Base-by-base conservation (phyloP, 2,888 invertebrate genomes). In the Dynastes hyllus region DNA sequence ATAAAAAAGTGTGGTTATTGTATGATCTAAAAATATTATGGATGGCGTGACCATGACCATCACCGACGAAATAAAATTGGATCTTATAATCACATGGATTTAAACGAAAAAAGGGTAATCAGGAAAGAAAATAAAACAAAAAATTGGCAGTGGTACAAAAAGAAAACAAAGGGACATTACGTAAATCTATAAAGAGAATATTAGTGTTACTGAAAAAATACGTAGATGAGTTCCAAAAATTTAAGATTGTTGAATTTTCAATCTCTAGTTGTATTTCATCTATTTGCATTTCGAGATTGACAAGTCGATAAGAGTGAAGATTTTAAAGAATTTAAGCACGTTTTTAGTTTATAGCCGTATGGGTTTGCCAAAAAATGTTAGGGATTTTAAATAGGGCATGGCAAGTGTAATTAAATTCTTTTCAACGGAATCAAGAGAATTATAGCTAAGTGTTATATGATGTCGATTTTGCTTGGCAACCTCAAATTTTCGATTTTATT, bases 1-100 rank as follows among this genome's bases (percentile, higher is more conserved):
- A 37, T 5, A 6, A 5, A 45, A 45, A 11, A 11, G 0, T 2
- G 11, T 45, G 2, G 8, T 11, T 8, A 8, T 45, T 45, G 8
- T 45, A 45, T 45, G 11, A 2, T 45, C 45, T 45, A 45, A 8
- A 45, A 45, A 45, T 45, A 45, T 45, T 45, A 45, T 11, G 45
- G 45, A 45, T 45, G 45, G 11, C 32, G 29, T 63, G 63, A 63
- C 63, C 63, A 29, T 63, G 63, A 63, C 63, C 63, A 32, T 63
- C 32, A 63, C 32, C 32, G 4, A 32, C 2, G 11, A 63, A 13
- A 27, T 29, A 29, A 29, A 32, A 63, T 27, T 63, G 32, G 63
- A 63, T 4, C 63, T 13, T 22, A 63, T 32, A 27, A 11, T 61
- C 29, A 32, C 32, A n/a, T 63, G 13, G 29, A 2, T 13, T 61